These are phyloP conservation scores for Anguilla japonica DNA, from an alignment of 2,113 vertebrate genomes.

Conservation along the genomic window DNA sequence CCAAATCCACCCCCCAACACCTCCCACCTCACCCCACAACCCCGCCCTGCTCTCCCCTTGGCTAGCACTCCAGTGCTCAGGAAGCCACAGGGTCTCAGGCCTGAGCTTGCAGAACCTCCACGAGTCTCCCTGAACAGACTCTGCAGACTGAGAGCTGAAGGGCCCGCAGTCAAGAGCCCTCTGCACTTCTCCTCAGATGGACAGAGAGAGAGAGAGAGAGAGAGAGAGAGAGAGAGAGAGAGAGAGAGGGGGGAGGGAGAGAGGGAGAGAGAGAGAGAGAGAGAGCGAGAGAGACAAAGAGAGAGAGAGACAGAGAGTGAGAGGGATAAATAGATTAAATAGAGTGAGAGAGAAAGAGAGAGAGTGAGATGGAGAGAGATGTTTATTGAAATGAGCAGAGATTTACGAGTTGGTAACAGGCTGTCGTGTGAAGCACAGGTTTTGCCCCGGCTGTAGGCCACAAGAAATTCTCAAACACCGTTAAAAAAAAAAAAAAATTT, in stretches of 20 bases:
- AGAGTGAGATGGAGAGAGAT: conserved; percentile 48
- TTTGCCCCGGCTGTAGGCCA: conserved; percentile 59
- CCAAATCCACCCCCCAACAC: not conserved
- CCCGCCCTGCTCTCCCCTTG: no score
- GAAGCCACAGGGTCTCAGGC: not conserved
- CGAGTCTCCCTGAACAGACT: not conserved
- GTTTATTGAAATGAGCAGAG: conserved; percentile 70
- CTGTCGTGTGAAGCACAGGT: conserved; percentile 60
- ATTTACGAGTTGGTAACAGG: conserved; percentile 75
- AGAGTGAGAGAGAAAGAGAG: conserved; percentile 45
- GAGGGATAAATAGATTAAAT: no score
- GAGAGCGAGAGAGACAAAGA: conserved; percentile 49
- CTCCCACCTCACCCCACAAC: no score
- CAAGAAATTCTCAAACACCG: conserved; percentile 63
- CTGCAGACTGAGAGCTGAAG: not conserved
- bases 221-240: conserved; percentile 49
- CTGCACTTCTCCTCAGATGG: conserved; percentile 37
- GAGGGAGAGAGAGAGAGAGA: conserved; percentile 31
- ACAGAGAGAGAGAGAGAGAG: conserved; percentile 43
- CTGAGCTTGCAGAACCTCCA: not conserved
- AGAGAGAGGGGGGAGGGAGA: conserved; percentile 28
- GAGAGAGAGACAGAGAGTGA: conserved; percentile 15
- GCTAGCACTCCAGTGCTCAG: not conserved
- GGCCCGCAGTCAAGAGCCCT: no score
- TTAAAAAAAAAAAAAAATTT: conserved; percentile 33